These are phyloP conservation scores for Percopsis omiscomaycus DNA, from an alignment of 2,797 vertebrate genomes.

Conservation along the genomic window DNA sequence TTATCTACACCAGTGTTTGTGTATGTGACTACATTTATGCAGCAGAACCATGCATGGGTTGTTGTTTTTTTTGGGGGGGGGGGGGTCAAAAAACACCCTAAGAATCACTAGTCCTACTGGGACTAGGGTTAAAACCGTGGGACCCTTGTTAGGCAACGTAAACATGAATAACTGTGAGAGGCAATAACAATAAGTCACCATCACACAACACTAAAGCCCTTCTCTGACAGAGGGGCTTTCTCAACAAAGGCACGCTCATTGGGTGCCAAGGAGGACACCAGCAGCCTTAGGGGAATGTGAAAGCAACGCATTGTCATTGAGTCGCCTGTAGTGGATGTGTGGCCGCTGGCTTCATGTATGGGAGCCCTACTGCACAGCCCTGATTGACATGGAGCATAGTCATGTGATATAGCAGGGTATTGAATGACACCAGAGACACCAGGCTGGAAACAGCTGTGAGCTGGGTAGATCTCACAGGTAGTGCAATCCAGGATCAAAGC, in stretches of 20 bases:
- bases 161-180: slow-evolving; percentile 8
- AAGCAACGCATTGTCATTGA: slow-evolving; percentile 31
- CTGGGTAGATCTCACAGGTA: slow-evolving; percentile 45
- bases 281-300: slow-evolving; percentile 35
- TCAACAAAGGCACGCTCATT: slow-evolving; percentile 46
- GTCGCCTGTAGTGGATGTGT: slow-evolving; percentile 11
- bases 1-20: too few relatives aligned
- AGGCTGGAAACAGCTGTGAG: slow-evolving; percentile 46
- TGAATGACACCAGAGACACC: slow-evolving; percentile 30
- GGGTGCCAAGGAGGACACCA: slow-evolving; percentile 27
- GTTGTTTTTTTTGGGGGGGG: too few relatives aligned
- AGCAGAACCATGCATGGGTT: too few relatives aligned
- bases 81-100: background rate
- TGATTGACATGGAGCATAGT: slow-evolving; percentile 22
- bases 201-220: slow-evolving; percentile 3
- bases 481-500: slow-evolving; percentile 60
- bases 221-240: background rate
- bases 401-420: slow-evolving; percentile 45
- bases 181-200: slow-evolving; percentile 31
- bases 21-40: too few relatives aligned
- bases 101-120: background rate
- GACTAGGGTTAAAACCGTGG: background rate
- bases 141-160: background rate
- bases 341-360: slow-evolving; percentile 1
- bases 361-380: slow-evolving; percentile 8